Base-by-base conservation (phyloP, 2,113 vertebrate genomes). In the Panurus biarmicus region DNA sequence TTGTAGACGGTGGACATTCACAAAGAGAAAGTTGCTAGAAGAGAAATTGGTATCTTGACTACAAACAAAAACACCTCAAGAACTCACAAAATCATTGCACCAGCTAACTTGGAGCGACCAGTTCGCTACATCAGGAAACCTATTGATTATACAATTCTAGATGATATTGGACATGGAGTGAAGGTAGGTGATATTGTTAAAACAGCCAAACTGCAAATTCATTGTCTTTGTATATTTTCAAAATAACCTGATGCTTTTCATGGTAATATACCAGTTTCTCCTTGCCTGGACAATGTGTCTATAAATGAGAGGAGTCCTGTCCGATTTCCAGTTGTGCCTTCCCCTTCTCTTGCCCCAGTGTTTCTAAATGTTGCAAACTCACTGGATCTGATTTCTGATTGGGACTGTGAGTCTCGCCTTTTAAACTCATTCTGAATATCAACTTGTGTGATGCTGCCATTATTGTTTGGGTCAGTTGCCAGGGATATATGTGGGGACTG, bases 61-160 rank as follows among this genome's bases (percentile, higher is more conserved):
- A 99, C 99, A 94, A 99, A 99, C 97, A 99, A 99, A 98, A 99
- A 99, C 98, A 99, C 99, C 60, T 99, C 99, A 94, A 99, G 99
- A 97, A 99, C 99, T 40, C 99, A 99, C 97, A 99, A 99, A 98
- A 99, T 99, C 98, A 99, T 99, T 95, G 99, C 99, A 88, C 99
- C 99, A 73, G 98, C 99, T 96, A 99, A 99, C 96, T 98, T 99
- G 22, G 99, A 99, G 98, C 98, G 99, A 97, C 99, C 99, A 54
- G 99, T 99, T 95, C 99, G 99, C 97, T 99, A 99, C 97, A 99
- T 99, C 97, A 99, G 99, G 97, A 99, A 99, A 96, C 98, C 99
- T 96, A 98, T 99, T 94, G 99, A 99, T 97, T 99, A 99, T 98
- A 99, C 98, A 98, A 97, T 99, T 98, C 98, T 99, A 96, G 99